Percentiles rank a stretch among this genome's conserved stretches.
These are phyloP conservation scores for Esperia sulphurella DNA, from an alignment of 2,888 invertebrate genomes.

Conservation along the genomic window DNA sequence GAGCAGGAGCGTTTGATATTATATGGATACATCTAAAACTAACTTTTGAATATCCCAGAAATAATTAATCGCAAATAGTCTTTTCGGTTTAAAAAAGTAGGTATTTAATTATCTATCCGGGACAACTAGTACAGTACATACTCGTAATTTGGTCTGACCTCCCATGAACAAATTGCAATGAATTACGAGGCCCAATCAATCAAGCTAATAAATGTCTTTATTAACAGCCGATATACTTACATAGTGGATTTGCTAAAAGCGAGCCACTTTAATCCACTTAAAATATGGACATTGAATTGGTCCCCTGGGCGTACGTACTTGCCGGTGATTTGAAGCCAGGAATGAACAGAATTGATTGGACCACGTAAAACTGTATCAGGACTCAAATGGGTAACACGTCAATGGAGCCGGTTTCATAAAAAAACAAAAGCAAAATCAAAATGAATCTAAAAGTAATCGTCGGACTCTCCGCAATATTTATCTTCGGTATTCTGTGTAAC, in stretches of 20 bases:
- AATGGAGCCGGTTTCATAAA: constrained; percentile 12
- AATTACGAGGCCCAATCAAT: constrained; percentile 40
- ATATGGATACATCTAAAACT: too few relatives aligned
- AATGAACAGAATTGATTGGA: constrained; percentile 32
- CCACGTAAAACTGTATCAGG: constrained; percentile 42
- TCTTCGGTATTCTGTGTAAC: constrained; percentile 36
- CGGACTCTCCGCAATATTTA: constrained; percentile 29
- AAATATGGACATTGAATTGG: constrained; percentile 48
- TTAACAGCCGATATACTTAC: constrained; percentile 38
- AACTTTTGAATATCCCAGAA: too few relatives aligned
- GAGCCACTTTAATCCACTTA: constrained; percentile 70
- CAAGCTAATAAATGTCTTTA: constrained; percentile 53
- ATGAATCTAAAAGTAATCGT: constrained; percentile 45
- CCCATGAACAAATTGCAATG: constrained; percentile 10
- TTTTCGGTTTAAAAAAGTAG: too few relatives aligned
- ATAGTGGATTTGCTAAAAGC: constrained; percentile 56
- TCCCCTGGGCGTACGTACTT: constrained; percentile 46
- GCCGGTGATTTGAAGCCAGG: constrained; percentile 37
- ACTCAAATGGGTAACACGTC: constrained; percentile 51
- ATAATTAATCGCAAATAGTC: too few relatives aligned
- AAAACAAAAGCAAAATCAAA: constrained; percentile 17
- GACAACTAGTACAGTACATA: neutral
- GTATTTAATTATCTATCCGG: neutral
- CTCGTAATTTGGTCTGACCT: neutral
- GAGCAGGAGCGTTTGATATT: too few relatives aligned